A percentile compares a stretch with the other conserved stretches of the same genome.
Evolutionary conservation across 2,888 invertebrate genomes (phyloP).

Genomic region (Pyrrhia umbra): DNA sequence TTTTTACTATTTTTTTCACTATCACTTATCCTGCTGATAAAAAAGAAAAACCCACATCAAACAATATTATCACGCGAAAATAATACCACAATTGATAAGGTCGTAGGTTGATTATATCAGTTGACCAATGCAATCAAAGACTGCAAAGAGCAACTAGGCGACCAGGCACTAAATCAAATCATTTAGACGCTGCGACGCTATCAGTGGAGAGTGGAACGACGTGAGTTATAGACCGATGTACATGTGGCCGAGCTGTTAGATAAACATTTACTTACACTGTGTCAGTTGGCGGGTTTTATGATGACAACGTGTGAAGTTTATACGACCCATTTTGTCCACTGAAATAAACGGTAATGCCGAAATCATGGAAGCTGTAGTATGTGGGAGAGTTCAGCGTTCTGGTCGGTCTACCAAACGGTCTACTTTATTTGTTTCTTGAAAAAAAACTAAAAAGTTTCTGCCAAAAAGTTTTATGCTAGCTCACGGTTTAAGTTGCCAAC

Average conservation of each 20-base stretch:
- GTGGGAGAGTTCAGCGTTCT: too few species aligned
- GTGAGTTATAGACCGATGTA: constrained; percentile 23
- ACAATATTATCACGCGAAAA: constrained; percentile 11
- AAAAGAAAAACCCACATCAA: background rate
- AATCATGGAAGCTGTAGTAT: background rate
- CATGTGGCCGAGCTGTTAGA: constrained; percentile 31
- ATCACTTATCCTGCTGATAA: background rate
- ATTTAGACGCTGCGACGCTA: constrained; percentile 49
- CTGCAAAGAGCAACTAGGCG: constrained; percentile 30
- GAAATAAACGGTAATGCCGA: background rate
- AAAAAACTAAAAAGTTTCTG: too few species aligned
- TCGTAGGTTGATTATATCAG: constrained; percentile 48
- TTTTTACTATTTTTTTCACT: background rate
- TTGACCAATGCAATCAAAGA: constrained; percentile 51
- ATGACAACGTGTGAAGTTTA: constrained; percentile 19
- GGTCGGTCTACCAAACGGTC: too few species aligned
- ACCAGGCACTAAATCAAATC: constrained; percentile 54
- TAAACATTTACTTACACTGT: constrained; percentile 38
- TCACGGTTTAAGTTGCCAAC: too few species aligned
- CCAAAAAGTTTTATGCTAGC: too few species aligned
- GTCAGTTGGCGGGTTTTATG: constrained; percentile 34
- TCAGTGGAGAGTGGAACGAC: constrained; percentile 33
- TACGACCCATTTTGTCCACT: constrained; percentile 10
- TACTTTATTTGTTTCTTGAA: too few species aligned
- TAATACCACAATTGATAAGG: constrained; percentile 26